Percentiles rank a stretch among this genome's conserved stretches.
Conservation (phyloP, 2,888 invertebrate genomes). For the Acronicta aceris region DNA sequence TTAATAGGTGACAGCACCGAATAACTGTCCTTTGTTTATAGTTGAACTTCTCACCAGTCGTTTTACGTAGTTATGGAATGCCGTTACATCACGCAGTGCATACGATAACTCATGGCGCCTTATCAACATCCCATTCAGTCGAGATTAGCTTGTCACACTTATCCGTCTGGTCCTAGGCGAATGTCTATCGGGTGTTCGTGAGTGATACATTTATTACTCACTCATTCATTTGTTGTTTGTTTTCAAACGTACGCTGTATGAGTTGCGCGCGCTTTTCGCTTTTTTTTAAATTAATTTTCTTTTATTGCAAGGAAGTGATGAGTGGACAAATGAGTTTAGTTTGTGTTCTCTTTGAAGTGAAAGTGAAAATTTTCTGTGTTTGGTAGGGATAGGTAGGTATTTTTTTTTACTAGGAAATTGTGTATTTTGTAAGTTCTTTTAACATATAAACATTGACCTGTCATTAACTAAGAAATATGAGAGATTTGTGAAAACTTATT, state of each 20-base stretch:
- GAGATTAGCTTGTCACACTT: constrained; percentile 65
- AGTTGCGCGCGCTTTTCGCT: constrained; percentile 23
- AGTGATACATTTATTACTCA: constrained; percentile 43
- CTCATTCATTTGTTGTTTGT: constrained; percentile 50
- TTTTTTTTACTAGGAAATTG: not conserved
- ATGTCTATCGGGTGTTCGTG: constrained; percentile 33
- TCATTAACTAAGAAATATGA: too few species aligned
- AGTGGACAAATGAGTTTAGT: constrained; percentile 6
- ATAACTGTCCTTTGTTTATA: constrained; percentile 16
- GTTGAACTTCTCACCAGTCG: not conserved
- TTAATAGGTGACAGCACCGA: not conserved
- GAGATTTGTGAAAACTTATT: too few species aligned
- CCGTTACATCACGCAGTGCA: constrained; percentile 63
- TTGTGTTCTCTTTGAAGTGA: constrained; percentile 18
- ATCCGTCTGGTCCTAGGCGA: constrained; percentile 46
- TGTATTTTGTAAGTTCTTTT: too few species aligned
- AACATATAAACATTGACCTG: too few species aligned
- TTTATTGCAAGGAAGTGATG: constrained; percentile 13
- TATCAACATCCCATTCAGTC: constrained; percentile 72
- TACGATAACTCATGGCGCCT: constrained; percentile 62
- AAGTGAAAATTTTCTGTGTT: constrained; percentile 17
- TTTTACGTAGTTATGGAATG: constrained; percentile 30
- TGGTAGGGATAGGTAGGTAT: constrained; percentile 20
- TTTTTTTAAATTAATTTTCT: not conserved
- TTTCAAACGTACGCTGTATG: constrained; percentile 27